phyloP scores from a whole-genome alignment of 2,797 vertebrate genomes.

The Parambassis ranga region DNA sequence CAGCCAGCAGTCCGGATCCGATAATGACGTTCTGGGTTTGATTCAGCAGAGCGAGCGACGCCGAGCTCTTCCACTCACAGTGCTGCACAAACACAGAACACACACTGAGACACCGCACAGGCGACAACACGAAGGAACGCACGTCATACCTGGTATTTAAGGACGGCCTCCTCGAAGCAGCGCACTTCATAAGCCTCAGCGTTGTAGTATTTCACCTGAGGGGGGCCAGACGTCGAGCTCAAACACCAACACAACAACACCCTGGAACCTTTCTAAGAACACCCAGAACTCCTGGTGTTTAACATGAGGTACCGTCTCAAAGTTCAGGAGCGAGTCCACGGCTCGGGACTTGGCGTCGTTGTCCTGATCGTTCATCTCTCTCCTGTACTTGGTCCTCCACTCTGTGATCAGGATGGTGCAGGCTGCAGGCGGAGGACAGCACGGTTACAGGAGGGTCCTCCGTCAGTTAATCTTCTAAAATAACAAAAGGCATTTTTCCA shows the following conservation, averaged over 20 bases:
- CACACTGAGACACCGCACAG: background rate
- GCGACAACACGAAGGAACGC: background rate
- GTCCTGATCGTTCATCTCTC: constrained; percentile 89
- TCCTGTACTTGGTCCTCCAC: constrained; percentile 90
- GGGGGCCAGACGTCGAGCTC: background rate
- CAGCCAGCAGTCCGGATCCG: constrained; percentile 85
- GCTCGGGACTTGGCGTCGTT: constrained; percentile 88
- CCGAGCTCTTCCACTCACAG: constrained; percentile 89
- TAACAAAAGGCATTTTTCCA: too few species aligned
- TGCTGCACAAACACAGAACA: constrained; percentile 57
- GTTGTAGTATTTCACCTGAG: constrained; percentile 91
- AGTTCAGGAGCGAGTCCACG: constrained; percentile 92
- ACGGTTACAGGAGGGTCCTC: too few species aligned
- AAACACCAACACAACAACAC: background rate
- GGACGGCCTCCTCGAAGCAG: constrained; percentile 85
- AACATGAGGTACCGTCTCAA: constrained; percentile 90
- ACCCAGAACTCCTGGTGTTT: too few species aligned
- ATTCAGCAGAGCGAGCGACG: constrained; percentile 88
- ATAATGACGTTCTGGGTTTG: constrained; percentile 93
- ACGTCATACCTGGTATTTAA: constrained; percentile 88
- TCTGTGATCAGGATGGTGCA: constrained; percentile 90
- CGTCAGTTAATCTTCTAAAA: too few species aligned
- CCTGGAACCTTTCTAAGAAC: background rate
- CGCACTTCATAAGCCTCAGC: constrained; percentile 87
- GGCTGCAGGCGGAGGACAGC: constrained; percentile 74